Conservation (phyloP, 2,113 vertebrate species). For the Nerophis lumbriciformis region DNA sequence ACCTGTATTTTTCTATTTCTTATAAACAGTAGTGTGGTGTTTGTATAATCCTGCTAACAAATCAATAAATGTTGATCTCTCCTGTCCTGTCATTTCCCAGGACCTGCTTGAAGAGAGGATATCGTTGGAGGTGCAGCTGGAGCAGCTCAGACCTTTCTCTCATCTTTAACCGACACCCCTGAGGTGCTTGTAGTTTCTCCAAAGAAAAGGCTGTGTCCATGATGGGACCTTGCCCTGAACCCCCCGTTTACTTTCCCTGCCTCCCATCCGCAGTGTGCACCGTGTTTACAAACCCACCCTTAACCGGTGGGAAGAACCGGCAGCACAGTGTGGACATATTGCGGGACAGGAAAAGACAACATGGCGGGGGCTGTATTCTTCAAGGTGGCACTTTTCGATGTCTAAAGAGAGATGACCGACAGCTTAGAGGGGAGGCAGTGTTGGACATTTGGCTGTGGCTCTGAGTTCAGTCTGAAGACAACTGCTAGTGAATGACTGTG, state of each 20-base stretch:
- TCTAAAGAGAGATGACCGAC: slow-evolving; percentile 23
- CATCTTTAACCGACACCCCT: slow-evolving; percentile 83
- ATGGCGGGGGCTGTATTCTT: slow-evolving; percentile 6
- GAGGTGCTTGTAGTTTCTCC: slow-evolving; percentile 33
- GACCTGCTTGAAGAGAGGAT: slow-evolving; percentile 98
- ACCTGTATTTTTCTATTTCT: too few species aligned
- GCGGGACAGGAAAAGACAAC: not conserved
- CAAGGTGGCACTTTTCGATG: slow-evolving; percentile 55
- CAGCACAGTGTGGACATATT: not conserved
- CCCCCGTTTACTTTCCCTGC: slow-evolving; percentile 7
- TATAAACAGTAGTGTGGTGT: too few species aligned
- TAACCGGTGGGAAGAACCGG: slow-evolving; percentile 33
- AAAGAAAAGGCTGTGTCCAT: slow-evolving; percentile 31
- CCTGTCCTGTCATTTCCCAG: slow-evolving; percentile 56
- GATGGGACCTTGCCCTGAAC: slow-evolving; percentile 13
- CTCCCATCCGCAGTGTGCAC: slow-evolving; percentile 15
- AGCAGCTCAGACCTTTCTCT: slow-evolving; percentile 98
- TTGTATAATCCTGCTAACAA: too few species aligned
- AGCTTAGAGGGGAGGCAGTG: slow-evolving; percentile 7
- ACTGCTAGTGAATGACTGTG: slow-evolving; percentile 31
- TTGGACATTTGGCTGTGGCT: slow-evolving; percentile 10
- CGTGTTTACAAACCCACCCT: slow-evolving; percentile 25
- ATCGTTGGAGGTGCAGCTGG: slow-evolving; percentile 98
- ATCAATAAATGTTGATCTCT: not conserved
- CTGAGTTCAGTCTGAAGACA: slow-evolving; percentile 26